Evolutionary conservation across 2,888 invertebrate genomes (phyloP).

Genomic region (Drosophila macrospina): DNA sequence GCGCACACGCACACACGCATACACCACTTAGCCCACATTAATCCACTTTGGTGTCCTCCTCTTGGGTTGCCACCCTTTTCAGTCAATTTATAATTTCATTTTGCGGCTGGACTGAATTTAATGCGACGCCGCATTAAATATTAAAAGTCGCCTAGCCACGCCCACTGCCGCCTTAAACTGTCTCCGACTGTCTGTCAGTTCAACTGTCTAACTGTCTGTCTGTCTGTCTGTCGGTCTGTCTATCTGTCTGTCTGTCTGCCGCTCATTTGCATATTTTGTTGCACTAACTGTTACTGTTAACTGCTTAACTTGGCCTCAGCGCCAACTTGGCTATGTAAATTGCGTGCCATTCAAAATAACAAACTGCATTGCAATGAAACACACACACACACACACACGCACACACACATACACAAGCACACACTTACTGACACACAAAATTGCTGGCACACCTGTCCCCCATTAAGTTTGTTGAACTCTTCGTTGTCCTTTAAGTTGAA

Average conservation of each 20-base stretch:
- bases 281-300: slow-evolving; percentile 46
- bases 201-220: too few relatives aligned
- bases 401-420: not conserved
- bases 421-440: not conserved
- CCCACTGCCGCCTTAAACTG: not conserved
- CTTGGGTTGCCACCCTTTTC: slow-evolving; percentile 1
- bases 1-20: not conserved
- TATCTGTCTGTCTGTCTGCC: slow-evolving; percentile 2
- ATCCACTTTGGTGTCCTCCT: slow-evolving; percentile 2
- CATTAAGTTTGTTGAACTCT: slow-evolving; percentile 48
- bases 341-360: slow-evolving; percentile 52
- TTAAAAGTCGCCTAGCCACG: slow-evolving; percentile 29
- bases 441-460: slow-evolving; percentile 24
- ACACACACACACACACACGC: slow-evolving; percentile 4
- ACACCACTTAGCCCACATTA: slow-evolving; percentile 3
- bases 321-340: slow-evolving; percentile 63
- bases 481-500: slow-evolving; percentile 32
- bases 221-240: not conserved
- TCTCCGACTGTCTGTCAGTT: not conserved
- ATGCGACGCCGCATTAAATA: slow-evolving; percentile 44
- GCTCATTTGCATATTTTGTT: slow-evolving; percentile 66
- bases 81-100: slow-evolving; percentile 50
- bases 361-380: slow-evolving; percentile 57
- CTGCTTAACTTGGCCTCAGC: slow-evolving; percentile 36
- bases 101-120: slow-evolving; percentile 41